Conservation (phyloP, 2,113 vertebrate genomes). For the Brachionichthys hirsutus region DNA sequence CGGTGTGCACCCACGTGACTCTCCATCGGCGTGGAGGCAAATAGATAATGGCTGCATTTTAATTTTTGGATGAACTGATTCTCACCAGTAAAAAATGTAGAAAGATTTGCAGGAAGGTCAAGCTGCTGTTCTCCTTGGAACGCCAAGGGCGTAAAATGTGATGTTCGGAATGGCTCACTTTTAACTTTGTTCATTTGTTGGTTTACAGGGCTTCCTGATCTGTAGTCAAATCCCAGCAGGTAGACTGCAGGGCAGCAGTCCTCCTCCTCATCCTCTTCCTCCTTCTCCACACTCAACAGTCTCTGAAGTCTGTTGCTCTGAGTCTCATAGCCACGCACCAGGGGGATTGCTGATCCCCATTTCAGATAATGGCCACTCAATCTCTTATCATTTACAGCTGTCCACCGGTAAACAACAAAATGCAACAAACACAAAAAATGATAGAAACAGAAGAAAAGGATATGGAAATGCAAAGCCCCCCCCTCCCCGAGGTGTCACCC, state of each 20-base stretch:
- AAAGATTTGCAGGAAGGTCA: too few species aligned
- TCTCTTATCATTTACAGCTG: slow-evolving; percentile 83
- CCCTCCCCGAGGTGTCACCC: slow-evolving; percentile 52
- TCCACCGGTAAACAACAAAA: slow-evolving; percentile 80
- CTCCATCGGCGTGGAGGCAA: too few species aligned
- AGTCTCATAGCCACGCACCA: slow-evolving; percentile 74
- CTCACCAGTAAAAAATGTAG: too few species aligned
- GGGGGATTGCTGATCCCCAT: slow-evolving; percentile 80
- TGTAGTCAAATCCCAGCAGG: slow-evolving; percentile 8
- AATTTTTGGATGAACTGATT: too few species aligned
- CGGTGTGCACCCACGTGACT: too few species aligned
- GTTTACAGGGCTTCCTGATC: neutral
- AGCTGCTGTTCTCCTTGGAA: neutral
- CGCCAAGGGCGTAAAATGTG: neutral
- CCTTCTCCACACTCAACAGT: slow-evolving; percentile 42
- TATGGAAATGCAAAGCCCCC: slow-evolving; percentile 52
- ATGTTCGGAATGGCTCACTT: neutral
- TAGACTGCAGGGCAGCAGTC: slow-evolving; percentile 20
- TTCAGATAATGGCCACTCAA: slow-evolving; percentile 77
- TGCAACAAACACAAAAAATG: slow-evolving; percentile 69
- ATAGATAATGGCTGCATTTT: too few species aligned
- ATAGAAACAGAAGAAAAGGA: slow-evolving; percentile 68
- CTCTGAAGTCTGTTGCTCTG: slow-evolving; percentile 59
- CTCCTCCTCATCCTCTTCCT: slow-evolving; percentile 32
- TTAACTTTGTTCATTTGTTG: neutral